Base-by-base conservation (phyloP, 2,797 vertebrate species). In the Huso huso region DNA sequence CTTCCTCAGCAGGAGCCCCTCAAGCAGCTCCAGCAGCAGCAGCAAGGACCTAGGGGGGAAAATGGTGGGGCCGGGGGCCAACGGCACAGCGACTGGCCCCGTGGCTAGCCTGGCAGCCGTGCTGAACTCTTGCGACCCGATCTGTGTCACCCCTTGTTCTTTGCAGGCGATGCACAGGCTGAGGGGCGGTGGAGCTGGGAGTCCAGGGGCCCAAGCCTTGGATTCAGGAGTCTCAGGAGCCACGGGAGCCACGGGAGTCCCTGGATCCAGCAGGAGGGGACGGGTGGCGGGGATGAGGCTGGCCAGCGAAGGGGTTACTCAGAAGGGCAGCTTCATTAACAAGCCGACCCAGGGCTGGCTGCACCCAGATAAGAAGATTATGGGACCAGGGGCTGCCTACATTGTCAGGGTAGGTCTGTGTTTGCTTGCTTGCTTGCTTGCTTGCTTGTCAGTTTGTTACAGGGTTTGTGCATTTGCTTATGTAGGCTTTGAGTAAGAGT, bases 291-390 rank as follows among this genome's bases (percentile, higher is more conserved):
- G 84, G 63, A 81, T 85, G 78, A 88, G 90, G 67, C 81, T 85
- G 11, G 84, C 82, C 11, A 86, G 87, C 48, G 94, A 91, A 53
- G 94, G 95, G 65, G 90, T 93, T 82, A 89, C 73, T 76, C 93
- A 93, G 72, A 94, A 91, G 74, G 91, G 91, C 51, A 93, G 87
- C 77, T 95, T 97, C 80, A 91, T 97, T 81, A 91, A 94, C 82
- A 97, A 96, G 79, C 95, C 95, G 1, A 86, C 93, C 18, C 94
- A 95, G 74, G 95, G 95, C 58, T 97, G 95, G 95, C 81, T 95
- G 69, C 94, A 98, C 78, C 86, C 93, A 4, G 95, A 98, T 73
- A 91, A 92, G 78, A 87, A 89, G 80, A 93, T 97, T 64, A 79
- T 87, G 72, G 92, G 93, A 68, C 86, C 93, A 0, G 95, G 95